A percentile compares a stretch with the other conserved stretches of the same genome.
Conservation (phyloP, 1,140 invertebrate species). For the Drosophila nikananu region DNA sequence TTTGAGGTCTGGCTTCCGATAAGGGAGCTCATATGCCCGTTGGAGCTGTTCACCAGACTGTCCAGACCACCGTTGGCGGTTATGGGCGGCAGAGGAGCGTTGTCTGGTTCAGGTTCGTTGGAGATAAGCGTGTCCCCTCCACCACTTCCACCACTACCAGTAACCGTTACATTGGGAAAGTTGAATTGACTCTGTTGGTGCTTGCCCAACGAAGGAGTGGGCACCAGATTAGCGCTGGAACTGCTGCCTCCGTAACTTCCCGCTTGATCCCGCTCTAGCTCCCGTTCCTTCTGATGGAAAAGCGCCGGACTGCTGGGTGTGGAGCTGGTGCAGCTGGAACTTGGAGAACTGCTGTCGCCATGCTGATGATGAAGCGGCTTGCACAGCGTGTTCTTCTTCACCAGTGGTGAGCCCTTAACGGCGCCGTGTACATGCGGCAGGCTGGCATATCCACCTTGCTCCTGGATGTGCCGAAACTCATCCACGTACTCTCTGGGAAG, state of each 20-base stretch:
- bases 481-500: constrained; percentile 93
- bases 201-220: constrained; percentile 29
- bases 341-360: constrained; percentile 96
- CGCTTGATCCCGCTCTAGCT: constrained; percentile 44
- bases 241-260: constrained; percentile 64
- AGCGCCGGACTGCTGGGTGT: constrained; percentile 97
- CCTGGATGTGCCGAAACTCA: constrained; percentile 89
- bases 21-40: constrained; percentile 49
- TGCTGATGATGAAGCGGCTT: constrained; percentile 73
- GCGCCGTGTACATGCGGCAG: constrained; percentile 37
- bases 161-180: constrained; percentile 89
- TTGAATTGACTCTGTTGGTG: constrained; percentile 91
- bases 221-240: constrained; percentile 77
- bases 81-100: background rate
- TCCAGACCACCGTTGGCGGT: constrained; percentile 20
- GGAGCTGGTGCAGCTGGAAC: constrained; percentile 98
- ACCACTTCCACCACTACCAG: constrained; percentile 43
- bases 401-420: constrained; percentile 85
- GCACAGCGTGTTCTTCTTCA: constrained; percentile 57
- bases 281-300: constrained; percentile 85
- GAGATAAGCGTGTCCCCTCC: constrained; percentile 50
- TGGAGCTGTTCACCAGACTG: constrained; percentile 47
- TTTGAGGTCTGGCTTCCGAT: constrained; percentile 65
- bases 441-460: constrained; percentile 86
- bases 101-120: constrained; percentile 36